Evolutionary conservation across 2,113 vertebrate species (phyloP).

Genomic region (Illadopsis cleaveri): DNA sequence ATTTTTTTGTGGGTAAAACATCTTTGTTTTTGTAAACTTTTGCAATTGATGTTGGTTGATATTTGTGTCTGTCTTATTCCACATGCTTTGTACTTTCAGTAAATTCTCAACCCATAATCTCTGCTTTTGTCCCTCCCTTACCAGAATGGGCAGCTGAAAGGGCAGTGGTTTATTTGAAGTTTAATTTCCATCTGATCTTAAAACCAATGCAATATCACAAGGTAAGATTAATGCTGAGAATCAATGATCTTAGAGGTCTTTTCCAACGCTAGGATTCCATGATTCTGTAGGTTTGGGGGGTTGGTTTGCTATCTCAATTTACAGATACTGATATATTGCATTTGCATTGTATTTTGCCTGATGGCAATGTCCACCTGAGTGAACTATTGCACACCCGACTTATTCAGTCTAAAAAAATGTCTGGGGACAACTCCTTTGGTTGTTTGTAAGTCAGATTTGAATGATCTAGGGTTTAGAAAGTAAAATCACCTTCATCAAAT

Average conservation of each 20-base stretch:
- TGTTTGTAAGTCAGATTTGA: not conserved
- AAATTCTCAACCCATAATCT: not conserved
- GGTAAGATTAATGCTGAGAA: not conserved
- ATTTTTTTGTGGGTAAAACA: not conserved
- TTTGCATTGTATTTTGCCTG: not conserved
- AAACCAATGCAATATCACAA: not conserved
- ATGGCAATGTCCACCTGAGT: not conserved
- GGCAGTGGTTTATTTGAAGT: not conserved
- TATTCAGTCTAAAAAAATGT: not conserved
- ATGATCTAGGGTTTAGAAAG: not conserved
- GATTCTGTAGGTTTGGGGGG: too few relatives aligned
- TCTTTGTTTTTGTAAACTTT: not conserved
- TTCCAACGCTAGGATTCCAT: not conserved
- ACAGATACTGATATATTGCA: not conserved
- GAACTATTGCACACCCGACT: not conserved
- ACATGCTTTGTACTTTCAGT: not conserved
- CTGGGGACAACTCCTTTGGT: not conserved
- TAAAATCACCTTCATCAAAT: not conserved
- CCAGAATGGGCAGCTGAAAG: not conserved
- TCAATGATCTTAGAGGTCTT: not conserved
- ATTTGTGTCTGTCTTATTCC: not conserved
- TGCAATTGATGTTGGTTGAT: not conserved
- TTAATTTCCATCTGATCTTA: not conserved
- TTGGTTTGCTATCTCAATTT: not conserved
- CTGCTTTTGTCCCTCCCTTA: not conserved